phyloP scores from a whole-genome alignment of 2,888 invertebrate genomes.

The Dascillus cervinus region DNA sequence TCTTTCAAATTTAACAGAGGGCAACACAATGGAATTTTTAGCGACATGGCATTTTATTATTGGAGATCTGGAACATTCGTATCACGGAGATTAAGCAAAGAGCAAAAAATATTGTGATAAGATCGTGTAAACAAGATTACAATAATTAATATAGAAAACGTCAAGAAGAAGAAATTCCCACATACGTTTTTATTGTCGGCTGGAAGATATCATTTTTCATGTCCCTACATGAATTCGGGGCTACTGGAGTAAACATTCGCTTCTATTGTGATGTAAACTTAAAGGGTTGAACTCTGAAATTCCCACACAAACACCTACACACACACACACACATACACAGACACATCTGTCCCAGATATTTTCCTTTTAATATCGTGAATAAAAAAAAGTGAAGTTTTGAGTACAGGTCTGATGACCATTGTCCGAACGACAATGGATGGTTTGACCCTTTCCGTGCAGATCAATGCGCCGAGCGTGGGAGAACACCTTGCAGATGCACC shows the following conservation, averaged over 20 bases:
- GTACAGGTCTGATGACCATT: slow-evolving; percentile 24
- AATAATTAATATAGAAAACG: too few relatives aligned
- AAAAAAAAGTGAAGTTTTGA: too few relatives aligned
- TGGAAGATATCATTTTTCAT: slow-evolving; percentile 8
- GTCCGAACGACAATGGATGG: slow-evolving; percentile 21
- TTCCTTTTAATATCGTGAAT: too few relatives aligned
- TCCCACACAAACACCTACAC: slow-evolving; percentile 23
- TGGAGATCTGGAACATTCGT: slow-evolving; percentile 21
- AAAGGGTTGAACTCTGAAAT: slow-evolving; percentile 20
- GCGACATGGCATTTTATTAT: slow-evolving; percentile 25
- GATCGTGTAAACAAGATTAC: too few relatives aligned
- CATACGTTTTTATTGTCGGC: neutral
- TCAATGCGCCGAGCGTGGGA: slow-evolving; percentile 46
- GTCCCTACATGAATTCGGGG: slow-evolving; percentile 4
- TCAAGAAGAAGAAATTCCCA: too few relatives aligned
- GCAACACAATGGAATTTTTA: slow-evolving; percentile 27
- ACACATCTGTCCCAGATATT: too few relatives aligned
- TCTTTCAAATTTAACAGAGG: slow-evolving; percentile 24
- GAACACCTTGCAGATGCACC: slow-evolving; percentile 37
- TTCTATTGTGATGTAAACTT: slow-evolving; percentile 8
- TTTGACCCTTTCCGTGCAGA: slow-evolving; percentile 22
- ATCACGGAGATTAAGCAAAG: too few relatives aligned
- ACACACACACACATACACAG: slow-evolving; percentile 10
- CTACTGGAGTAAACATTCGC: slow-evolving; percentile 10
- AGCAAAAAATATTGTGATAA: too few relatives aligned